Evolutionary conservation across 2,113 vertebrate species (phyloP), one percentile per base, ranked within the genome.

Genomic region (Phaethon lepturus): DNA sequence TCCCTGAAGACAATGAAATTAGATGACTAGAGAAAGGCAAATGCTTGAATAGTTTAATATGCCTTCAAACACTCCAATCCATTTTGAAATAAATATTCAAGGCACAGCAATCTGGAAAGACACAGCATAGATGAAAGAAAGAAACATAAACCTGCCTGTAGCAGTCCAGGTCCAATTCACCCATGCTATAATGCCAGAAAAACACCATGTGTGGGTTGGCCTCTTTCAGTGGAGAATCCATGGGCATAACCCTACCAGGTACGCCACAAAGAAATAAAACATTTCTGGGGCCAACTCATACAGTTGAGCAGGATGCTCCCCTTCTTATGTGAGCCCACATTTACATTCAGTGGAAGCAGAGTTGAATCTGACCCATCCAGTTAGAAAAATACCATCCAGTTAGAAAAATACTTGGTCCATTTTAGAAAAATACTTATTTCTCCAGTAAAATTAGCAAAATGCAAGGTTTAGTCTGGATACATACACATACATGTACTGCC

Each of bases 191-290:
- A 69, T 40, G 18, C 9, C 71, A 78, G 14, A 50, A 82, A 85
- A 90, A 72, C 6, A 33, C 2, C 29, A 50, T 1, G 6, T 33
- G 22, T 44, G 3, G 7, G 0, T 25, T 35, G 40, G 15, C 13
- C 9, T 67, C 38, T 45, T 73, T 45, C 29, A 28, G 24, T 12
- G 17, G 11, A 55, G 52, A 56, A 83, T 56, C 53, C 22, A 10
- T 10, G 10, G 16, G 13, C 23, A 63, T 5, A 79, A 68, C 9
- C 45, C 23, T 45, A 6, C 6, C 9, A 71, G 11, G 6, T 35
- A 77, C 9, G 26, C 5, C 28, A 88, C 13, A 58, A 85, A 73
- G 24, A 77, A 71, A 22, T 24, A 28, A 55, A 71, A 38, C 7
- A 31, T 50, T 79, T 17, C 25, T 47, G 55, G 2, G 31, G 13